Evolutionary conservation across 2,113 vertebrate genomes (phyloP).

Genomic region (Gymnobelideus leadbeateri): DNA sequence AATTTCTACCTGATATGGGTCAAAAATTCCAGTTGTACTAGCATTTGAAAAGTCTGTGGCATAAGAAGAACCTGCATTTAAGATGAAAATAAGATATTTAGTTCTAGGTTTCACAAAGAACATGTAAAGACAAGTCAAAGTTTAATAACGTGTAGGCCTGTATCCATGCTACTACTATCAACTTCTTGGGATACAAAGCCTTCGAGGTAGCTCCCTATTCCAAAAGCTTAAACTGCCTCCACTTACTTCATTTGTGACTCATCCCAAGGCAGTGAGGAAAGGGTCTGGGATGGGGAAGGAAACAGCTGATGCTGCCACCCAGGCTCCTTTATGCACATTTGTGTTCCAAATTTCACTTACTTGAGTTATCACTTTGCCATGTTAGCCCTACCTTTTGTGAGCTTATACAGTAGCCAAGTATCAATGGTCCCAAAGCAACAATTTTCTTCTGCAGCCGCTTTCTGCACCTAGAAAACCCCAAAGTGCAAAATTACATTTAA

Average conservation of each 20-base stretch:
- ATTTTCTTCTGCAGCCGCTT: constrained; percentile 88
- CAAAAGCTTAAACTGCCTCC: not conserved
- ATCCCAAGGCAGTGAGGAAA: not conserved
- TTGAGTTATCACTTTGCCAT: not conserved
- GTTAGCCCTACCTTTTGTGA: constrained; percentile 91
- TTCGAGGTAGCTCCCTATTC: constrained; percentile 17
- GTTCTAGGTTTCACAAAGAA: constrained; percentile 9
- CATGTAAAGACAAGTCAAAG: not conserved
- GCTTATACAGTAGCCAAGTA: constrained; percentile 94
- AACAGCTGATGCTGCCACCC: not conserved
- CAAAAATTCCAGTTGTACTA: constrained; percentile 94
- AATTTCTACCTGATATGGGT: constrained; percentile 90
- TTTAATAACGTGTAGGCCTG: not conserved
- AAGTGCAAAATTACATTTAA: not conserved
- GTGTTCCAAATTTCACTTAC: not conserved
- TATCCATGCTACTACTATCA: not conserved
- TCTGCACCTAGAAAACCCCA: constrained; percentile 85
- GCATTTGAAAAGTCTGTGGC: constrained; percentile 98
- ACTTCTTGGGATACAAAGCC: constrained; percentile 8
- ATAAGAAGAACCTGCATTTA: constrained; percentile 88
- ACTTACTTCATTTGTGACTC: too few species aligned
- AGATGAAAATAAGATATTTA: constrained; percentile 66
- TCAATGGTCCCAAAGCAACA: constrained; percentile 98
- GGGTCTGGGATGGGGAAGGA: not conserved
- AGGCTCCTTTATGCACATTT: not conserved